These are phyloP conservation scores for Triops cancriformis DNA, from an alignment of 1,140 invertebrate species.

Conservation along the genomic window DNA sequence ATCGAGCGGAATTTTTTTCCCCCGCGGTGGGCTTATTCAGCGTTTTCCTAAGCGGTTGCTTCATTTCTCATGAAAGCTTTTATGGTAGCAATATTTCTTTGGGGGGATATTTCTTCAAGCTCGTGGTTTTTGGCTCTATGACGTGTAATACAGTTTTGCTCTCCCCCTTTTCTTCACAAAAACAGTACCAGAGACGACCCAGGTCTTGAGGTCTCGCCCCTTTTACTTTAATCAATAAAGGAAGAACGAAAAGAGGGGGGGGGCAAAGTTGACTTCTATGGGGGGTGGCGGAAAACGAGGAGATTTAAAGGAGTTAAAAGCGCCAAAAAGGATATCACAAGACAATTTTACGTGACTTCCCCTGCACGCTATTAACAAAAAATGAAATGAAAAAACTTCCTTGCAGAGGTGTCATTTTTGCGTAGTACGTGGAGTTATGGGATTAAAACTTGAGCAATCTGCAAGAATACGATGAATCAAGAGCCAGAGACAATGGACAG, in stretches of 20 bases:
- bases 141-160: background rate
- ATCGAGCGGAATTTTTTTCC: no score
- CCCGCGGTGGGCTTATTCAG: no score
- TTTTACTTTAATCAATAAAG: conserved; percentile 11
- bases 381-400: background rate
- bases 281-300: background rate
- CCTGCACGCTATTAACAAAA: background rate
- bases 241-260: background rate
- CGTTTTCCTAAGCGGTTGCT: no score
- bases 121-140: no score
- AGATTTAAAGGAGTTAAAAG: background rate
- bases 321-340: no score
- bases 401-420: background rate
- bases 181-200: background rate
- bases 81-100: no score
- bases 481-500: no score
- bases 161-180: background rate
- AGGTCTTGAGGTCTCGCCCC: background rate
- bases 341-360: background rate
- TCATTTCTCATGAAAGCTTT: no score
- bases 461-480: no score
- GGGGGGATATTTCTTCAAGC: no score
- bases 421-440: background rate
- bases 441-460: no score
- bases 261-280: background rate